Evolutionary conservation across 1,140 invertebrate genomes (phyloP).

Genomic region (Macrocentrus cingulum): DNA sequence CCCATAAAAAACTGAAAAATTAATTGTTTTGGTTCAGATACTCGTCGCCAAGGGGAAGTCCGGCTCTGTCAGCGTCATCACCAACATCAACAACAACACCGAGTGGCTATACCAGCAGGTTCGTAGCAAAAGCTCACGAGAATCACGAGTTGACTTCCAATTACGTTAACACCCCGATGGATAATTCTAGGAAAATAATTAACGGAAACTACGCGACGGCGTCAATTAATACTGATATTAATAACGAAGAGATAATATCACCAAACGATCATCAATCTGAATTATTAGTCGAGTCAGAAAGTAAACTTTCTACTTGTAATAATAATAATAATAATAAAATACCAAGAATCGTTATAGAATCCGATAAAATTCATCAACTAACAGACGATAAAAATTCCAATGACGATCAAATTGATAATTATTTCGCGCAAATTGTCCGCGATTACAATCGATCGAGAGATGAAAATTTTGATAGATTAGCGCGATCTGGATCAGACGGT

Average conservation of each 20-base stretch:
- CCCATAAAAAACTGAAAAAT: no score
- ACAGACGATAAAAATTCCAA: constrained; percentile 12
- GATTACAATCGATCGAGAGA: constrained; percentile 16
- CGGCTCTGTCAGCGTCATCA: constrained; percentile 49
- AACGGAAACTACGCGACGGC: constrained; percentile 4
- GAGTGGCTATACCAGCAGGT: constrained; percentile 58
- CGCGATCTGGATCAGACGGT: constrained; percentile 1
- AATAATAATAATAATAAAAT: constrained; percentile 20
- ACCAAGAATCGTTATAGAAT: background rate
- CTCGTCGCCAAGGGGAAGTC: constrained; percentile 54
- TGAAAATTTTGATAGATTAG: background rate
- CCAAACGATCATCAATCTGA: constrained; percentile 11
- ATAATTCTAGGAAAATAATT: constrained; percentile 47
- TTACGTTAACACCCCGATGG: constrained; percentile 50
- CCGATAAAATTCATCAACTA: background rate
- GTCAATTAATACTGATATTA: constrained; percentile 17
- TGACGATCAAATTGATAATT: constrained; percentile 19
- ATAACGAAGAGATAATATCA: constrained; percentile 18
- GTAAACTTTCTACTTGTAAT: constrained; percentile 21
- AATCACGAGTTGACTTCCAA: constrained; percentile 51
- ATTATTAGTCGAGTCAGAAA: constrained; percentile 6
- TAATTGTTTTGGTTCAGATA: constrained; percentile 39
- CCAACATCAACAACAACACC: constrained; percentile 45
- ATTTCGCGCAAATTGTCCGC: background rate
- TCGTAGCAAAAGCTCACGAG: constrained; percentile 54